Evolutionary conservation across 2,113 vertebrate species (phyloP), one percentile per base, ranked within the genome.

Genomic region (Promerops cafer): DNA sequence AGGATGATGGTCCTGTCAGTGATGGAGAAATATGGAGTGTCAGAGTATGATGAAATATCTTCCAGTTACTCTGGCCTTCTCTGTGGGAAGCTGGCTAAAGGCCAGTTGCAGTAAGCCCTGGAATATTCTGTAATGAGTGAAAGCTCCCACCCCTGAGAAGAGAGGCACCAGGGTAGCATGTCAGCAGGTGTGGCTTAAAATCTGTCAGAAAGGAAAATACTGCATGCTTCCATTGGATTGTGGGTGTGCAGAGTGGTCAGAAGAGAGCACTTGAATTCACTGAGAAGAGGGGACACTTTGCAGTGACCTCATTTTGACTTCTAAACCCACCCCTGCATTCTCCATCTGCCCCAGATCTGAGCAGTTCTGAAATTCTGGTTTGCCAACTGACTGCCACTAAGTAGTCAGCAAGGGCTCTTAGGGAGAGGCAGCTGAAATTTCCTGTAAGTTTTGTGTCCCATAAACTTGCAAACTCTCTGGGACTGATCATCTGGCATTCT

Each of bases 1-100:
- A 95, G 77, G 91, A 91, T 92, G 80, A 87, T 90, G 83, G 50
- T 77, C 57, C 69, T 94, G 89, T 85, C 92, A 79, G 69, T 76
- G 93, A 72, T 82, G 89, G 80, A 95, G 92, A 95, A 96, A 92
- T 92, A 91, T 75, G 80, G 65, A 74, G 65, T 95, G 91, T 91
- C 94, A 77, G 79, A 33, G 50, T 30, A 47, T 72, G 71, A 83
- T 94, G 83, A 93, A 95, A 28, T 66, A 92, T 94, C 71, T 93
- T 74, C 28, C 50, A 72, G 94, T 95, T 70, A 80, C 63, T 50
- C 84, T 4, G 1, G 57, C 44, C 80, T 84, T 92, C 70, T 63
- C 35, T 59, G 71, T 93, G 94, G 88, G 93, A 78, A 90, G 75
- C 85, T 92, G 89, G 91, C 88, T 64, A 61, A 50, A 64, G 35